Evolutionary conservation across 2,888 invertebrate species (phyloP), one percentile per base, ranked within the genome.

Genomic region (Nomada goodeniana): DNA sequence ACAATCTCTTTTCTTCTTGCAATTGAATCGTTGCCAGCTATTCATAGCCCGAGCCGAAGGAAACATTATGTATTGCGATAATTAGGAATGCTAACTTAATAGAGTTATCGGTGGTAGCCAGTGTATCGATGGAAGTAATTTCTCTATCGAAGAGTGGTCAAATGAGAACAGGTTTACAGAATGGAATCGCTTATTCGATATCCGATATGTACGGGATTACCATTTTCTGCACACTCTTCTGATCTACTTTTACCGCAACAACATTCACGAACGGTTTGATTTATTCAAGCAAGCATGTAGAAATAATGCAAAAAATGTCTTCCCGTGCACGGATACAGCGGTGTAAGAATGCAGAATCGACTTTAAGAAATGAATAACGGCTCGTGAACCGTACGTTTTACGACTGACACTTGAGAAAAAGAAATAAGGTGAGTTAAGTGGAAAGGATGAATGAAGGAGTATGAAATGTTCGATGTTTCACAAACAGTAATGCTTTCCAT

Each of bases 61-160:
- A 55, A 68, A 55, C 3, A 36, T 7, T 7, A 29, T 2, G 1
- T 23, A 55, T 55, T 10, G 23, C 42, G 10, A 59, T 47, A 15
- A 70, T 59, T 29, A 29, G 29, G 23, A 29, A 42, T 15, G 18
- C 10, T 42, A 36, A 55, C 29, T 68, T 55, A 68, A 67, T 36
- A 5, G 36, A 15, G 7, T 23, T 36, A 53, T 68, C 55, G 67
- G 23, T 55, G 15, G 2, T 15, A 53, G 36, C 7, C 29, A 23
- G 26, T 64, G 50, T n/a, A 23, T 10, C 5, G 13, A 50, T 36
- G 7, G 26, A 52, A 20, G n/a, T 26, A 50, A 60, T 68, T 57
- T 68, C 44, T 10, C 47, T 26, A 15, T 23, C 23, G n/a, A 26
- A n/a, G 18, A 18, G 13, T 18, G 44, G 13, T 59, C 29, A 9